Evolutionary conservation across 2,797 vertebrate species (phyloP).

Genomic region (Scleropages formosus): DNA sequence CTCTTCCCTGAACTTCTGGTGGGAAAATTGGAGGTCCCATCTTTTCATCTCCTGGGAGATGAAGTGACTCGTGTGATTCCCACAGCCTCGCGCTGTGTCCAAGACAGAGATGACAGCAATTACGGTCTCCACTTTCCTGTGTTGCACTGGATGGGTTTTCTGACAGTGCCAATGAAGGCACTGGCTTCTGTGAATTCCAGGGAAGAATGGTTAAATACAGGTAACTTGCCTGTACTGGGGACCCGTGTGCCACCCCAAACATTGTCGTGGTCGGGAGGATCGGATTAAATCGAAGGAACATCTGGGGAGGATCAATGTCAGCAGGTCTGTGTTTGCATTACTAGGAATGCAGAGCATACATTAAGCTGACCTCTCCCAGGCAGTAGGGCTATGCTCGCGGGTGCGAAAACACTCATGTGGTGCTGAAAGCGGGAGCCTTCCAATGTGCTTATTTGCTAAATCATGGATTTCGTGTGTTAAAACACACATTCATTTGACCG

Average conservation of each 20-base stretch:
- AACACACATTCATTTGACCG: background rate
- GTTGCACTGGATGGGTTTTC: slow-evolving; percentile 22
- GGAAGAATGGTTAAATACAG: background rate
- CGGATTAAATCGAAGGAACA: background rate
- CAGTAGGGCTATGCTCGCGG: too few relatives aligned
- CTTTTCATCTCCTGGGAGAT: slow-evolving; percentile 62
- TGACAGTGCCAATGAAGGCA: background rate
- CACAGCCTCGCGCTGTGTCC: slow-evolving; percentile 50
- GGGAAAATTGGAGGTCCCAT: slow-evolving; percentile 55
- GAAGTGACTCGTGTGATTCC: slow-evolving; percentile 71
- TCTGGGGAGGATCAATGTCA: background rate
- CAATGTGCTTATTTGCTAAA: background rate
- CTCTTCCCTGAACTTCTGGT: slow-evolving; percentile 46
- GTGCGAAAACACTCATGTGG: background rate
- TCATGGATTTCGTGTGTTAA: background rate
- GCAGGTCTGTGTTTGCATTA: background rate
- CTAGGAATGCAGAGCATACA: background rate
- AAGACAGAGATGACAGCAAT: slow-evolving; percentile 56
- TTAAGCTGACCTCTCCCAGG: too few relatives aligned
- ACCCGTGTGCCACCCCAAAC: background rate
- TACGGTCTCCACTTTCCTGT: slow-evolving; percentile 46
- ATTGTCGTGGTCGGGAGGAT: background rate
- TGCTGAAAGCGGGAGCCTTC: background rate
- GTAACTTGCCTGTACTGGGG: background rate
- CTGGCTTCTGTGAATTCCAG: background rate